phyloP scores from a whole-genome alignment of 1,140 invertebrate genomes.

The Lanistes nyassanus region DNA sequence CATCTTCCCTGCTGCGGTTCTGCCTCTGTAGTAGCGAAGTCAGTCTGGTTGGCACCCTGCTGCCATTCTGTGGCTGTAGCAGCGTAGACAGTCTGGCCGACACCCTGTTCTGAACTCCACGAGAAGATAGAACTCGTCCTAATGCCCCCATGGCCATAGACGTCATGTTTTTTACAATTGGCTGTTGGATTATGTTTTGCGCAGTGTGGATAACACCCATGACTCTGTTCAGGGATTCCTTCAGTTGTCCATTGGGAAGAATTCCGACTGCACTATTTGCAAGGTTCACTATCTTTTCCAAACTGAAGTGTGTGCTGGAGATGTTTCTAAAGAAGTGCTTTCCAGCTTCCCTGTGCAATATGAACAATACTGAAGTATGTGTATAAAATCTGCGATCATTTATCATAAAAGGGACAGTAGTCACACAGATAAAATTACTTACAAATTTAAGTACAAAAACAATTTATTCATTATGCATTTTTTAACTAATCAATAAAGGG shows the following conservation, averaged over 20 bases:
- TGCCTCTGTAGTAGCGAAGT: not conserved
- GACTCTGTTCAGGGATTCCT: not conserved
- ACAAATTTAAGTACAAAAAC: not conserved
- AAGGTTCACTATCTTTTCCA: not conserved
- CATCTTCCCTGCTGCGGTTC: not conserved
- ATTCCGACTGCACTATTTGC: not conserved
- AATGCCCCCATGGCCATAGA: not conserved
- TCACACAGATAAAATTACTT: not conserved
- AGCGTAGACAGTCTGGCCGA: not conserved
- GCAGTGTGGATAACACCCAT: not conserved
- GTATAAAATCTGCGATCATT: not conserved
- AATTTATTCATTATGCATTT: not conserved
- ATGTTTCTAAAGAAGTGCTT: conserved; percentile 9
- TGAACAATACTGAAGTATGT: not conserved
- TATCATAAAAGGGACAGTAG: not conserved
- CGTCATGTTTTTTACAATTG: not conserved
- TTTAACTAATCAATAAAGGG: not conserved
- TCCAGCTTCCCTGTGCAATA: too few relatives aligned
- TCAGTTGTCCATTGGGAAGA: not conserved
- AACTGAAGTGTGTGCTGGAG: not conserved
- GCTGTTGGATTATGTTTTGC: not conserved
- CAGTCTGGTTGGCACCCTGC: not conserved
- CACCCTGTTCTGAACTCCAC: not conserved
- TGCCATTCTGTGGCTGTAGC: not conserved
- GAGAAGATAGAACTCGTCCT: not conserved